Evolutionary conservation across 2,797 vertebrate species (phyloP).

Genomic region (Bovichtus diacanthus): DNA sequence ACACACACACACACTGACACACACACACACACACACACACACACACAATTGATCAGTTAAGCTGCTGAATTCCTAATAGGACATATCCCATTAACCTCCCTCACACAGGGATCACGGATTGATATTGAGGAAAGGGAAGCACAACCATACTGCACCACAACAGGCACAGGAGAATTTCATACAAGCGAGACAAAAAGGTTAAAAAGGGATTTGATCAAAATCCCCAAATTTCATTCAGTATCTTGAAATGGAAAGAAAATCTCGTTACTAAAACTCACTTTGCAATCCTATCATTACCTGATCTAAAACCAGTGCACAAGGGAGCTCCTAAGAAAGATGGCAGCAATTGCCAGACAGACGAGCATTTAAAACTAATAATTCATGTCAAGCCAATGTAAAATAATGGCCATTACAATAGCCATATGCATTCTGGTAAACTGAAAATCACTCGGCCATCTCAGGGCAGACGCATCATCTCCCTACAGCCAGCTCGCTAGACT

Average conservation of each 20-base stretch:
- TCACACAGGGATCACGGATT: constrained; percentile 51
- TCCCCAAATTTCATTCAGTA: background rate
- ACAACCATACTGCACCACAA: background rate
- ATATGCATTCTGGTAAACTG: constrained; percentile 45
- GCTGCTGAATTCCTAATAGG: constrained; percentile 73
- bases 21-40: constrained; percentile 11
- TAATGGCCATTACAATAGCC: constrained; percentile 35
- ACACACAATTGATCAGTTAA: constrained; percentile 60
- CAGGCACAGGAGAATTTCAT: background rate
- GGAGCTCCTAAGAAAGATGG: background rate
- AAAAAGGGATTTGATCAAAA: background rate
- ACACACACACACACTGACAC: constrained; percentile 31
- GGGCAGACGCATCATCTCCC: constrained; percentile 35
- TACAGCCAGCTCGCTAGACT: constrained; percentile 5
- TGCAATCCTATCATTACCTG: background rate
- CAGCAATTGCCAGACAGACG: background rate
- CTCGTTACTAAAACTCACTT: background rate
- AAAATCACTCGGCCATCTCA: constrained; percentile 51
- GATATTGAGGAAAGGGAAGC: constrained; percentile 49
- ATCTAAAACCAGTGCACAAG: background rate
- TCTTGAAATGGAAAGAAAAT: background rate
- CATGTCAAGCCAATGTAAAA: constrained; percentile 35
- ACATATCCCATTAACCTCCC: constrained; percentile 77
- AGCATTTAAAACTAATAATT: constrained; percentile 46
- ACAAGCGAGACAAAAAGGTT: background rate